Evolutionary conservation across 2,797 vertebrate genomes (phyloP), one percentile per base, ranked within the genome.

Genomic region (Bradypus variegatus): DNA sequence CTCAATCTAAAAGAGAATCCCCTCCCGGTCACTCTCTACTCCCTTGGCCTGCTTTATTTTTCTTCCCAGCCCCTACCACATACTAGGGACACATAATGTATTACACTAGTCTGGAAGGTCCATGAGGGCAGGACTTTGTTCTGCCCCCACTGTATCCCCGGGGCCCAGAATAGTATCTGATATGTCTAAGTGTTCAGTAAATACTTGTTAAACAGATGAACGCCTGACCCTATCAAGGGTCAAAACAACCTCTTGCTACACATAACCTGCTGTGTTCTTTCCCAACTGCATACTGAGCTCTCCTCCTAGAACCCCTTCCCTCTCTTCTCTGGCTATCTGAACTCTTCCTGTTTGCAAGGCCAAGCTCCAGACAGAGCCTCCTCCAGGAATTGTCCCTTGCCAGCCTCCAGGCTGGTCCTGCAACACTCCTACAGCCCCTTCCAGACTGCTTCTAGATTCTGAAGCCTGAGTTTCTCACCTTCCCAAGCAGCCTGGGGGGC

Each of bases 271-370:
- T 41, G 2, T 7, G 14, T 76, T 90, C 50, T 86, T 72, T 72
- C 75, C 60, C 64, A 38, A 21, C 70, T 76, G 45, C 48, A 53
- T 11, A 27, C 15, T 27, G 53, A 19, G 25, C 16, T 41, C 33
- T 79, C 45, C 67, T 89, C 88, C 29, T 14, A 38, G 14, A 93
- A 45, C 10, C 23, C 8, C 55, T 65, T 25, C 25, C 72, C 38
- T 78, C 13, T 29, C 88, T 62, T 72, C 65, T 67, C 80, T 80
- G 80, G 58, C 29, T 31, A 23, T 45, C 18, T 2, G 33, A 31
- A 89, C 36, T 72, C 80, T 67, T 41, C 45, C 33, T 41, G 62
- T 36, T 91, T 83, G 73, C 58, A 94, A 94, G 88, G 84, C 60
- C 55, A 38, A n/a, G 23, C 23, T 41, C 41, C 36, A 92, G 84